phyloP scores from a whole-genome alignment of 2,888 invertebrate genomes.

The Meiosimyza platycephala region DNA sequence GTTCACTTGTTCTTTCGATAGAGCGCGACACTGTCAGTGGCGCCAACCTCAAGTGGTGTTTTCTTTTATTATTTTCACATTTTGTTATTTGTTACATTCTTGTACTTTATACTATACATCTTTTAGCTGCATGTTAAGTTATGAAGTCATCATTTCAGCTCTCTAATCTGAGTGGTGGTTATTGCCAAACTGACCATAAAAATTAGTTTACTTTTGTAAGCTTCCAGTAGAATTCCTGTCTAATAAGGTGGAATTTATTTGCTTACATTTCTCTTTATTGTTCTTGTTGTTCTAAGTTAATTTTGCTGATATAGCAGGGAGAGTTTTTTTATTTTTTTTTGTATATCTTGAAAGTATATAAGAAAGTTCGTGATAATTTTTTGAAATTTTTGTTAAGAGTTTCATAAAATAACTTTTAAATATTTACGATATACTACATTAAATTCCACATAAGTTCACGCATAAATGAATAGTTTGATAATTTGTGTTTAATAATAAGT shows the following conservation, averaged over 20 bases:
- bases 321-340: not conserved
- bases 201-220: slow-evolving; percentile 58
- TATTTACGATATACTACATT: no score
- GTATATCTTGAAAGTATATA: no score
- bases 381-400: no score
- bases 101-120: slow-evolving; percentile 39
- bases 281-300: not conserved
- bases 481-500: no score
- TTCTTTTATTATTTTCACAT: slow-evolving; percentile 11
- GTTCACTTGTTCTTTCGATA: slow-evolving; percentile 23
- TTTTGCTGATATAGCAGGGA: not conserved
- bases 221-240: slow-evolving; percentile 55
- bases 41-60: slow-evolving; percentile 22
- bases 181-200: slow-evolving; percentile 60
- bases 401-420: no score
- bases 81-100: slow-evolving; percentile 15
- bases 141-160: slow-evolving; percentile 32
- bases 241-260: slow-evolving; percentile 64
- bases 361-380: no score
- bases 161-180: slow-evolving; percentile 13
- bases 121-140: slow-evolving; percentile 17
- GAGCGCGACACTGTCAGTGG: slow-evolving; percentile 31
- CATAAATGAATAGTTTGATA: no score
- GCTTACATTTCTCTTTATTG: slow-evolving; percentile 21
- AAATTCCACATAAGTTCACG: no score